Base-by-base conservation (phyloP, 1,140 invertebrate species). In the Trachelipus rathkii region DNA sequence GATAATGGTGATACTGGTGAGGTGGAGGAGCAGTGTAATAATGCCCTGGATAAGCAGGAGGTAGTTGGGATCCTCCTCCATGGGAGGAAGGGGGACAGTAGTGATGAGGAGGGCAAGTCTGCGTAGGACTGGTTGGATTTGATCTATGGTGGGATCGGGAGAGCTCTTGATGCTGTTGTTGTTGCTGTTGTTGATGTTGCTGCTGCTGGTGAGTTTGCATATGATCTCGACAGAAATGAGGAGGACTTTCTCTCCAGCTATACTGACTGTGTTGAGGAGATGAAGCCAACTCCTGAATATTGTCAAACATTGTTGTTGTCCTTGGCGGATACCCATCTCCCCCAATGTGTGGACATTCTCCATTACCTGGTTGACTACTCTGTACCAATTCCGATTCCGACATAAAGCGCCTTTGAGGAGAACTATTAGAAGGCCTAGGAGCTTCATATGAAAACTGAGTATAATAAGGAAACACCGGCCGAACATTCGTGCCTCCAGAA, bases 201-300 rank as follows among this genome's bases (percentile, higher is more conserved):
- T 44, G 84, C 84, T 78, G 85, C 33, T 33, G 33, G 33, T 33
- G 33, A 33, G 33, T 33, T 33, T 33, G 33, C 33, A 33, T 33
- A 60, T 60, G 50, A 19, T 60, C 50, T 81, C 84, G 83, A 45
- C 77, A 82, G 82, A 81, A 81, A 69, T 81, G 76, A 0, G 85
- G 85, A 46, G 91, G 91, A 23, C 89, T 91, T 83, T 93, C 92
- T 83, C 93, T 92, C 92, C 92, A 94, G 85, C 90, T 90, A 84
- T 93, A 94, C 60, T 92, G 90, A 74, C 92, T 92, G 33, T 92
- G 89, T 83, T 94, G 92, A 10, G 92, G 92, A 44, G 91, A 93
- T 43, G 92, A 91, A 0, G 93, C 93, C 75, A 95, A 87, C 82
- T 95, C 93, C 45, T 92, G 87, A 78, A 89, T 89, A 68, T 74